Base-by-base conservation (phyloP, 2,797 vertebrate genomes). In the Phataginus tetradactyla region DNA sequence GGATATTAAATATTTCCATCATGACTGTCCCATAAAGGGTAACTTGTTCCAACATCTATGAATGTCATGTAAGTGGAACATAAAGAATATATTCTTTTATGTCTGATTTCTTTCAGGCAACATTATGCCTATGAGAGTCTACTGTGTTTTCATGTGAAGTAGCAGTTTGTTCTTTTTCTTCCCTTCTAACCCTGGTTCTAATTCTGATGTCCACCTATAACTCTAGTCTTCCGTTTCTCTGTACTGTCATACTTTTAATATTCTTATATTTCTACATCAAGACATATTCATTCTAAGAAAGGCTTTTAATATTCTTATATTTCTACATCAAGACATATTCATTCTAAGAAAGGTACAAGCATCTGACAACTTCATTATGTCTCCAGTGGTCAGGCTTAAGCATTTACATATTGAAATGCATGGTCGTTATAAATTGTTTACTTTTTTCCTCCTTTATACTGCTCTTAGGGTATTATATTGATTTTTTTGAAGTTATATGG, bases 81-180 rank as follows among this genome's bases (percentile, higher is more conserved):
- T 21, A 21, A 51, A 42, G 66, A 49, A 1, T 0, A 0, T 1
- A 0, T 25, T 17, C 39, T 18, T 42, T n/a, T 4, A 2, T 7
- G 21, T 34, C n/a, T 34, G 53, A 15, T 61, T 61, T n/a, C 61
- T 55, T 45, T n/a, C 29, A 7, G 27, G 25, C 37, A 5, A 0
- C 3, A 0, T 13, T 0, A 3, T 32, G 32, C 59, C 83, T 37
- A 4, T 15, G 84, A 55, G 23, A 42, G 0, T 21, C 6, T 0
- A 0, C 59, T 18, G n/a, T 6, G 61, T 29, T 10, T n/a, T 18
- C 2, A 0, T 4, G 15, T 21, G 1, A 12, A 20, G 18, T 3
- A 13, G 23, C 8, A 14, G 7, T 14, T 0, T 17, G 39, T 34
- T 61, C 55, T 25, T 32, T n/a, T 17, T 37, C 69, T 66, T 12